These are phyloP conservation scores for Ashinkailepas kermadecensis DNA, from an alignment of 2,888 invertebrate species.

Conservation along the genomic window DNA sequence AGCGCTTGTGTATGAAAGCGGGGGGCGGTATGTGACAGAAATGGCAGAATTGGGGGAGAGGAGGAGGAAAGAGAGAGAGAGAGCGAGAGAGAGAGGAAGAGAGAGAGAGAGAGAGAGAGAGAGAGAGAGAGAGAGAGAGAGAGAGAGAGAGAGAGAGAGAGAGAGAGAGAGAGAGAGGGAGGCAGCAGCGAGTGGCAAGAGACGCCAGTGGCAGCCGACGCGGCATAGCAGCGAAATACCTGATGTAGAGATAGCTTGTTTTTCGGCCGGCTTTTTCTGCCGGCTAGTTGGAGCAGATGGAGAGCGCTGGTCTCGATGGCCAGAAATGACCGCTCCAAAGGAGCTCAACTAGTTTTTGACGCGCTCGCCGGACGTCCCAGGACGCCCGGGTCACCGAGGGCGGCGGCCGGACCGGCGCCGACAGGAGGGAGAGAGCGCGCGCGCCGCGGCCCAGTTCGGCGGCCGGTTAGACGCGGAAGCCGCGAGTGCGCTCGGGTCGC, in stretches of 20 bases:
- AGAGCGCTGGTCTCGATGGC: background rate
- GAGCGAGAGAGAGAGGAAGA: background rate
- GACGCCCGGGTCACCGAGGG: too few species aligned
- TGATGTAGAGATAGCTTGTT: background rate
- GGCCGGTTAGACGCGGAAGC: background rate
- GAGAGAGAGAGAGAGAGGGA: background rate
- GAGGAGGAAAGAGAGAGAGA: background rate
- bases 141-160: background rate
- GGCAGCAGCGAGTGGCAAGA: background rate
- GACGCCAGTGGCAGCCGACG: too few species aligned
- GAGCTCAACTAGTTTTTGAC: constrained; percentile 8
- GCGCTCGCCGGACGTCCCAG: background rate
- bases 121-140: background rate
- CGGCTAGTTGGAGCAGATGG: background rate
- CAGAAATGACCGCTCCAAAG: background rate
- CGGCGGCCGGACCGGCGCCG: background rate
- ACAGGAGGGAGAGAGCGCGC: background rate
- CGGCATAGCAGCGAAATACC: background rate
- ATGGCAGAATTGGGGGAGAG: background rate
- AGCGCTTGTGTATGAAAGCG: too few species aligned
- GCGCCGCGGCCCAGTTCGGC: background rate
- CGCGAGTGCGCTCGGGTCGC: background rate
- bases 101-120: constrained; percentile 11
- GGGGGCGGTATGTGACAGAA: too few species aligned
- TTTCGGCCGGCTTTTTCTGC: background rate